phyloP scores from a whole-genome alignment of 1,140 invertebrate genomes.

The Dendrolimus punctatus region DNA sequence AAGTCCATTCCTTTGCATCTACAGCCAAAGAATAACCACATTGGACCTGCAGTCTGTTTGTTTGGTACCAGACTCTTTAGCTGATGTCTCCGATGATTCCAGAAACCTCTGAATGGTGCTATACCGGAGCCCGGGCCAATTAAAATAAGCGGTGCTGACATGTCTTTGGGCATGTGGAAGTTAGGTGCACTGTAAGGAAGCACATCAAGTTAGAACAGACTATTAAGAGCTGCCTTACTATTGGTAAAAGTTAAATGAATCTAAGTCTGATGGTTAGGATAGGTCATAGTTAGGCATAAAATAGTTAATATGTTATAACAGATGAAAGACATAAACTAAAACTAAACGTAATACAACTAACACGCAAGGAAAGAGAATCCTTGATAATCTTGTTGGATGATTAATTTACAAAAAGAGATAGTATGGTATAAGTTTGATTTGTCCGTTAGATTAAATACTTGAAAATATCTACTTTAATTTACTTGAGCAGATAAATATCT shows the following conservation, averaged over 20 bases:
- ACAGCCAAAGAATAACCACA: constrained; percentile 94
- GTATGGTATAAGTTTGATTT: not conserved
- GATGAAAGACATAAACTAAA: too few relatives aligned
- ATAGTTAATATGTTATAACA: too few relatives aligned
- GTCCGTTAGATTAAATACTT: too few relatives aligned
- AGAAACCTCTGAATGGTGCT: constrained; percentile 94
- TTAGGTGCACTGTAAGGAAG: constrained; percentile 82
- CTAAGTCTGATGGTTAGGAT: too few relatives aligned
- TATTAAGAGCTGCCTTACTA: too few relatives aligned
- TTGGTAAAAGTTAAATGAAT: too few relatives aligned
- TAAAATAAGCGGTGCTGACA: constrained; percentile 88
- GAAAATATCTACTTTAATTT: not conserved
- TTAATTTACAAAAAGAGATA: too few relatives aligned
- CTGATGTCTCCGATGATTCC: constrained; percentile 80
- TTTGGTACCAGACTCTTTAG: constrained; percentile 21
- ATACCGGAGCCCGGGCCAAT: constrained; percentile 96
- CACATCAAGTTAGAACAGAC: constrained; percentile 3
- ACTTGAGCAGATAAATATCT: constrained; percentile 10
- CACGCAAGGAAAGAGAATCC: too few relatives aligned
- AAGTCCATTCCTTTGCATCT: constrained; percentile 86
- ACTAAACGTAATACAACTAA: too few relatives aligned
- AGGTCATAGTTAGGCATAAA: too few relatives aligned
- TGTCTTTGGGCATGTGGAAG: constrained; percentile 92
- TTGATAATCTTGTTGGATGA: too few relatives aligned
- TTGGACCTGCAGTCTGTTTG: constrained; percentile 72